phyloP scores from a whole-genome alignment of 2,797 vertebrate genomes.

The Octomys mimax region DNA sequence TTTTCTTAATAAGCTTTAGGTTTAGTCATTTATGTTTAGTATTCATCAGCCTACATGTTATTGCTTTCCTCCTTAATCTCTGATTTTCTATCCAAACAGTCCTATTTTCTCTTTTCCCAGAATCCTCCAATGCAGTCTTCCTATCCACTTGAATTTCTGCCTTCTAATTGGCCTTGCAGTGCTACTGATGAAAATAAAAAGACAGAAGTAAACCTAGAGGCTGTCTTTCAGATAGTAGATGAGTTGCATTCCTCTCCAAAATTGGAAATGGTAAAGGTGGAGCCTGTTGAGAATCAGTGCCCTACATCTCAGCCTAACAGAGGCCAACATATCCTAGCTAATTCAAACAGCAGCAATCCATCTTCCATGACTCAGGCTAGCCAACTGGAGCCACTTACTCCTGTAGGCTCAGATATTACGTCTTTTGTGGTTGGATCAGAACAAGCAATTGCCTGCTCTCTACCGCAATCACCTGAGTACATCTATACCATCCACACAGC shows the following conservation, averaged over 20 bases:
- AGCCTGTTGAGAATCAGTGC: slow-evolving; percentile 86
- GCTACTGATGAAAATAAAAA: slow-evolving; percentile 87
- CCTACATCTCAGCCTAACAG: slow-evolving; percentile 79
- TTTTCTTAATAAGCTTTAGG: slow-evolving; percentile 59
- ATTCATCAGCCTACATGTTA: slow-evolving; percentile 71
- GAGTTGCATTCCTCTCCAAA: slow-evolving; percentile 88
- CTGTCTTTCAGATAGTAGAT: slow-evolving; percentile 91
- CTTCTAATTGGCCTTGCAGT: slow-evolving; percentile 83
- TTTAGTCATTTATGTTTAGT: slow-evolving; percentile 59
- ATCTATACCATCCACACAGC: slow-evolving; percentile 78
- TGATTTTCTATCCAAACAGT: slow-evolving; percentile 82
- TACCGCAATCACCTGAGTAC: slow-evolving; percentile 83
- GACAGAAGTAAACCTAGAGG: slow-evolving; percentile 89
- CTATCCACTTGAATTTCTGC: slow-evolving; percentile 86
- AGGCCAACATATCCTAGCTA: slow-evolving; percentile 78
- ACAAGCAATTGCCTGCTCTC: slow-evolving; percentile 81
- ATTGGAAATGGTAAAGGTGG: slow-evolving; percentile 86
- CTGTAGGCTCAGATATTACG: slow-evolving; percentile 84
- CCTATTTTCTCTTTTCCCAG: slow-evolving; percentile 84
- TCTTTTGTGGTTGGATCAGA: slow-evolving; percentile 83
- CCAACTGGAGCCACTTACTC: slow-evolving; percentile 83
- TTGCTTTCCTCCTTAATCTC: slow-evolving; percentile 73
- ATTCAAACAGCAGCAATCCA: slow-evolving; percentile 73
- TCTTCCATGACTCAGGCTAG: slow-evolving; percentile 77
- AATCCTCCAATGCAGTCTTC: slow-evolving; percentile 86